Percentiles rank a stretch among this genome's conserved stretches.
Evolutionary conservation across 2,888 invertebrate genomes (phyloP).

Genomic region (Cerastoderma edule): DNA sequence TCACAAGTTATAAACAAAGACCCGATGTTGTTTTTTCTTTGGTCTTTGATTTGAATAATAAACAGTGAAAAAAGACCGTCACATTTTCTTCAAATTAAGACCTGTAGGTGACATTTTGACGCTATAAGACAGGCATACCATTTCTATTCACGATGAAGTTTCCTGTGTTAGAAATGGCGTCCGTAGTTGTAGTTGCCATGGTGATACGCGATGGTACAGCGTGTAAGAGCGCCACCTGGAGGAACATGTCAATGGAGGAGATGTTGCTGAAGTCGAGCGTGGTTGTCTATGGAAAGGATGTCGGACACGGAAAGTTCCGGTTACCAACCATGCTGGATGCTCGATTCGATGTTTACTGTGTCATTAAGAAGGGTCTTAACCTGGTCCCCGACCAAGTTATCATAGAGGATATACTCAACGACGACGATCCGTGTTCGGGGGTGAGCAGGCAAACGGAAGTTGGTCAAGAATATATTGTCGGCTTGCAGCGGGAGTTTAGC

Average conservation of each 20-base stretch:
- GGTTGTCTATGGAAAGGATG: slow-evolving; percentile 62
- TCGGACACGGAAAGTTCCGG: slow-evolving; percentile 57
- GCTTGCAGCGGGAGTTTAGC: slow-evolving; percentile 46
- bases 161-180: neutral
- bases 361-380: slow-evolving; percentile 48
- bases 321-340: slow-evolving; percentile 50
- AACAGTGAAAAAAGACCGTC: no score
- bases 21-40: no score
- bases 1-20: no score
- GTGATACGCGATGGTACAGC: neutral
- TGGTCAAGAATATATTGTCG: slow-evolving; percentile 58
- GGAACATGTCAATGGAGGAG: slow-evolving; percentile 61
- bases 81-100: no score
- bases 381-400: slow-evolving; percentile 56
- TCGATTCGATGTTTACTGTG: slow-evolving; percentile 63
- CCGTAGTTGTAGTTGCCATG: neutral
- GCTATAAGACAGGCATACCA: no score
- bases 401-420: slow-evolving; percentile 53
- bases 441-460: slow-evolving; percentile 49
- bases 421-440: slow-evolving; percentile 39
- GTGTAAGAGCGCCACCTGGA: slow-evolving; percentile 32
- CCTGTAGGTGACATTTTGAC: no score
- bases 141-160: neutral
- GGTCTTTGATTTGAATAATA: no score
- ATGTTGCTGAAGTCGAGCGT: slow-evolving; percentile 55